Conservation (phyloP, 2,888 invertebrate species). For the Marronus borbonicus region DNA sequence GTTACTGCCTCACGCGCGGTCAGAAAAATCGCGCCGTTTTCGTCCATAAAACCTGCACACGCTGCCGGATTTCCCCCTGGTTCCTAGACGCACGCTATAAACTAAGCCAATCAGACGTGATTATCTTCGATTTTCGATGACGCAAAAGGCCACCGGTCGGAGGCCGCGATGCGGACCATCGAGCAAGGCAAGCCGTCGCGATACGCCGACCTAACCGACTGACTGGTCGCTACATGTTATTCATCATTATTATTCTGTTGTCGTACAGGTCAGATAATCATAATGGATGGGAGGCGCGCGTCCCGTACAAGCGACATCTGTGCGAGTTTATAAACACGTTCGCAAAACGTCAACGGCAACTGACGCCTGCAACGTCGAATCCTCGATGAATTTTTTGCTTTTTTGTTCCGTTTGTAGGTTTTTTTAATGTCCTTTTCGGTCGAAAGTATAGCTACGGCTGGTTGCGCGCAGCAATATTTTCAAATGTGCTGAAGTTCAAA, state of each 20-base stretch:
- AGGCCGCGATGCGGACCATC: background rate
- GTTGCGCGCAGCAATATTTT: too few species aligned
- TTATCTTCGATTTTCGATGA: constrained; percentile 52
- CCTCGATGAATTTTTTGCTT: background rate
- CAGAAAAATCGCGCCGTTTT: constrained; percentile 4
- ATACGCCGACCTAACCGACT: constrained; percentile 27
- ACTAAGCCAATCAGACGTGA: constrained; percentile 48
- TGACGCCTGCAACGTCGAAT: constrained; percentile 21
- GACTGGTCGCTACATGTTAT: constrained; percentile 47
- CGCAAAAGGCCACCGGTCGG: constrained; percentile 16
- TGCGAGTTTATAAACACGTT: constrained; percentile 43
- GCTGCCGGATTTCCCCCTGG: constrained; percentile 2
- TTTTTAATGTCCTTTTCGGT: background rate
- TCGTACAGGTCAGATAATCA: constrained; percentile 56
- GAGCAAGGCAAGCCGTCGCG: constrained; percentile 32
- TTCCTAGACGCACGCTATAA: constrained; percentile 33
- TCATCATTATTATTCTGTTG: constrained; percentile 55
- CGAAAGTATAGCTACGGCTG: too few species aligned
- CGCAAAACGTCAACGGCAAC: constrained; percentile 29
- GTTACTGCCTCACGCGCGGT: constrained; percentile 2
- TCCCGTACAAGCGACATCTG: constrained; percentile 38
- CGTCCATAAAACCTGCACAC: constrained; percentile 6
- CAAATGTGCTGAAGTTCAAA: too few species aligned
- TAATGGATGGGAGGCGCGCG: constrained; percentile 54
- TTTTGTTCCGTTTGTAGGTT: background rate